These are phyloP conservation scores for Heliconius hortense DNA, from an alignment of 2,888 invertebrate species.

Conservation along the genomic window DNA sequence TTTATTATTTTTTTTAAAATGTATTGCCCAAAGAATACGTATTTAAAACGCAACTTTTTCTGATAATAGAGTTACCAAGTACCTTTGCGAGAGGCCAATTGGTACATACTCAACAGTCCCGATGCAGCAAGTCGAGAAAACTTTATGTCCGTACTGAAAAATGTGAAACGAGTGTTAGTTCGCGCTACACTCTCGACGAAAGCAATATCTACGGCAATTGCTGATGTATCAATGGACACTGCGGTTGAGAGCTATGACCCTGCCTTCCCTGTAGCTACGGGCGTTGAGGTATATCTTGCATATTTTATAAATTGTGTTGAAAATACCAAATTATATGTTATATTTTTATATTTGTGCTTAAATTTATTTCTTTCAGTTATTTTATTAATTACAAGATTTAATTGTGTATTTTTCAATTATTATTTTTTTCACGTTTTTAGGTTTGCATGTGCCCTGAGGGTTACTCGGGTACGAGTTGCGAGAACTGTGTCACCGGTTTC, in stretches of 20 bases:
- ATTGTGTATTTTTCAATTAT: background rate
- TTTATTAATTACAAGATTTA: background rate
- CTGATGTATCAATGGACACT: conserved; percentile 93
- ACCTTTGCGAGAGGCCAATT: conserved; percentile 84
- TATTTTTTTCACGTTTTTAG: conserved; percentile 47
- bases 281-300: conserved; percentile 86
- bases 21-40: too few relatives aligned
- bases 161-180: conserved; percentile 91
- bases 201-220: conserved; percentile 86
- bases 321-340: too few relatives aligned
- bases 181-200: conserved; percentile 86
- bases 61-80: conserved; percentile 82
- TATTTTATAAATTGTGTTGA: background rate
- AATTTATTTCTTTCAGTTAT: too few relatives aligned
- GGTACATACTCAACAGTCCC: conserved; percentile 73
- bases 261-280: conserved; percentile 84
- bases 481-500: conserved; percentile 86
- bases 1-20: background rate
- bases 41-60: too few relatives aligned
- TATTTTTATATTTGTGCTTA: background rate
- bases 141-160: conserved; percentile 91
- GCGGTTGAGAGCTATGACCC: conserved; percentile 85
- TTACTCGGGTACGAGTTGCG: conserved; percentile 92
- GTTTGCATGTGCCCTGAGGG: conserved; percentile 91
- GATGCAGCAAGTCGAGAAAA: conserved; percentile 85